These are phyloP conservation scores for Melangyna quadrimaculata DNA, from an alignment of 2,888 invertebrate species.

Conservation along the genomic window DNA sequence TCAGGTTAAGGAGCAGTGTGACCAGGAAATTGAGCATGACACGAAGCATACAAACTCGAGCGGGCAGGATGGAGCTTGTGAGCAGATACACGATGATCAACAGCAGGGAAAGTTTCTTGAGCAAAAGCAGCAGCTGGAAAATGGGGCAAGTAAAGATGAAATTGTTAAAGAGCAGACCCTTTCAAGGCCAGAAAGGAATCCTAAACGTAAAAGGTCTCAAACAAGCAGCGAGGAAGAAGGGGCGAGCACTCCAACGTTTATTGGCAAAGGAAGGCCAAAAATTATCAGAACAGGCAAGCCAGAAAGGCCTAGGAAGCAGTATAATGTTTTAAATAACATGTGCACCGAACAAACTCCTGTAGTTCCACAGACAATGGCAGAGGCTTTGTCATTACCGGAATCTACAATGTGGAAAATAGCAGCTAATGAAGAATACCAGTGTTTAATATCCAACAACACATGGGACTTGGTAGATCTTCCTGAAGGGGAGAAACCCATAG, in stretches of 20 bases:
- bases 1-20: too few species aligned
- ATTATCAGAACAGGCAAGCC: neutral
- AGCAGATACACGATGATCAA: too few species aligned
- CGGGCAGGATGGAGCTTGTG: too few species aligned
- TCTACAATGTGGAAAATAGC: too few species aligned
- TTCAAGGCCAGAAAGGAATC: neutral
- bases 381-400: too few species aligned
- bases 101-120: too few species aligned
- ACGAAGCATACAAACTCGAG: too few species aligned
- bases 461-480: neutral
- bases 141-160: too few species aligned
- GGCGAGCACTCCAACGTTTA: neutral
- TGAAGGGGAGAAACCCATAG: neutral
- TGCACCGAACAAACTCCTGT: neutral
- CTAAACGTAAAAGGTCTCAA: neutral
- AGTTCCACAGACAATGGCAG: neutral
- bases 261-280: neutral
- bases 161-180: too few species aligned
- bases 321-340: neutral
- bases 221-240: neutral
- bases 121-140: too few species aligned
- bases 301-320: neutral
- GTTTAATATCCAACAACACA: neutral
- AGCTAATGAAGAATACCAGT: neutral
- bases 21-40: too few species aligned